Evolutionary conservation across 2,113 vertebrate species (phyloP), one percentile per base, ranked within the genome.

Genomic region (Taxidea taxus): DNA sequence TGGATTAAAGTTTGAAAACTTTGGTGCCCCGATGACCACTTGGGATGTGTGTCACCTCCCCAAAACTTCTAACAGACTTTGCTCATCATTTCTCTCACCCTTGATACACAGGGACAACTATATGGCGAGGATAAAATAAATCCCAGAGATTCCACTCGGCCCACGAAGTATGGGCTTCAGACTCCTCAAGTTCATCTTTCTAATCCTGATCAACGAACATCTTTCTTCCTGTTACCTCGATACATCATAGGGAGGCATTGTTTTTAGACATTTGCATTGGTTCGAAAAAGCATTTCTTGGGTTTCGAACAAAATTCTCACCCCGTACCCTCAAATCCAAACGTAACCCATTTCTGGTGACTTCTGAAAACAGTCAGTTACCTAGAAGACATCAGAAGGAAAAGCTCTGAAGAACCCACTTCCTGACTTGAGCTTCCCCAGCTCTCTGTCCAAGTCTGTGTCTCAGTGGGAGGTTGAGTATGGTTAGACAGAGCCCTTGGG

Each of bases 361-460:
- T 97, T 97, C 95, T 91, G 96, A 44, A 95, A 97, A 97, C 31
- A 94, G 16, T 70, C 37, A 14, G 75, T 96, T 96, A 91, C 97
- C 97, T 97, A 96, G 97, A 97, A 98, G 93, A 97, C 95, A 44
- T 34, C 29, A 72, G 95, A 87, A 96, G 87, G 95, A 96, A 97
- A 95, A 88, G 14, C 62, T 85, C 16, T 94, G 42, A 90, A 91
- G 90, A 97, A 97, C 80, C 97, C 97, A 97, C 97, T 98, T 98
- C 98, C 97, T 97, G 96, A 90, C 94, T 60, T 56, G 42, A 78
- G 58, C 44, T 54, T 85, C 58, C 29, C 90, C 16, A 83, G 42
- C 70, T 86, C 13, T 7, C 80, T 78, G 47, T 96, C 93, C 92
- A 92, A 60, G 86, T 74, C 37, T 85, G 72, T 0, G 6, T 93